A percentile compares a stretch with the other conserved stretches of the same genome.
phyloP scores from a whole-genome alignment of 1,140 invertebrate species.

The Acyrthosiphon pisum region DNA sequence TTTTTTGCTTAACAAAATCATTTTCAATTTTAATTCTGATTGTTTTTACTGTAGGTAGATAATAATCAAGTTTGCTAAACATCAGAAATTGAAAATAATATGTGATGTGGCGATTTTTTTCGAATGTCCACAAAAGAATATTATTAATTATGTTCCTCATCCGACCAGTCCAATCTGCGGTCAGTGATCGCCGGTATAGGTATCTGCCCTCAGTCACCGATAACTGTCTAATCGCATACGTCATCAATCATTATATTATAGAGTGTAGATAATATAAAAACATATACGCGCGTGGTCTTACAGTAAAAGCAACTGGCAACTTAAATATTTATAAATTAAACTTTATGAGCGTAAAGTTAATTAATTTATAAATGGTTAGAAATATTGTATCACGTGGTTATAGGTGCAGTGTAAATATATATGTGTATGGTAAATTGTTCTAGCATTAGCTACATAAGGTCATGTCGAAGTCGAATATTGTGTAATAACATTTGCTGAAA shows the following conservation, averaged over 20 bases:
- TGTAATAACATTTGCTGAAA: neutral
- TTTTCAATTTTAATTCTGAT: neutral
- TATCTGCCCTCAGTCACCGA: neutral
- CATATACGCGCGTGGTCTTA: neutral
- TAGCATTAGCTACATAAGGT: neutral
- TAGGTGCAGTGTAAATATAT: neutral
- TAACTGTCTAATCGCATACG: neutral
- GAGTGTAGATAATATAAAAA: neutral
- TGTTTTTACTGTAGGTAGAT: neutral
- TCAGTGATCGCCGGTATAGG: neutral
- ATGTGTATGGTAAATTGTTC: neutral
- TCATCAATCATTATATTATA: neutral
- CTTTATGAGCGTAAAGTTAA: neutral
- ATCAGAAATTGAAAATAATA: neutral
- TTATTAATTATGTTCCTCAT: neutral
- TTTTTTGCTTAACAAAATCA: neutral
- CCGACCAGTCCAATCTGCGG: neutral
- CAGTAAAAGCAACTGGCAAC: neutral
- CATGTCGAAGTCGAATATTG: neutral
- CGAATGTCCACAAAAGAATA: neutral
- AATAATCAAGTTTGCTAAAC: neutral
- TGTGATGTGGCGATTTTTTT: neutral
- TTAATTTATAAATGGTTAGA: slow-evolving; percentile 1
- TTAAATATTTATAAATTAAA: neutral
- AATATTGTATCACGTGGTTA: neutral